These are phyloP conservation scores for Papilio gigon DNA, from an alignment of 2,888 invertebrate genomes.

Conservation along the genomic window DNA sequence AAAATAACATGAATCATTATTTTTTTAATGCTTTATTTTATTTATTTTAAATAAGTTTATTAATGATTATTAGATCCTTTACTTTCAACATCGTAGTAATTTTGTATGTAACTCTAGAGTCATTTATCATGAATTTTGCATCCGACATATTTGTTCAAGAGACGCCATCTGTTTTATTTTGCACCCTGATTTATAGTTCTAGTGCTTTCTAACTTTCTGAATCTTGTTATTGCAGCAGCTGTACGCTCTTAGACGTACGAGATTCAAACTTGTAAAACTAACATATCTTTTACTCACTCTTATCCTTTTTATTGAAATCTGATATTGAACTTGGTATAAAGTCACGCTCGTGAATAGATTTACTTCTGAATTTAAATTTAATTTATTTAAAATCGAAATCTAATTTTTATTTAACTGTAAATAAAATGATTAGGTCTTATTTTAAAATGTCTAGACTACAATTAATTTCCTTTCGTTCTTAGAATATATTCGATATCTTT, in stretches of 20 bases:
- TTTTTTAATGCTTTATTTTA: too few relatives aligned
- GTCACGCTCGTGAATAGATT: constrained; percentile 37
- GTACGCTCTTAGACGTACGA: constrained; percentile 66
- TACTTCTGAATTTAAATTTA: background rate
- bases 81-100: background rate
- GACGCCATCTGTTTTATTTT: constrained; percentile 34
- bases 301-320: constrained; percentile 17
- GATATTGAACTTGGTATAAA: constrained; percentile 70
- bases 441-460: too few relatives aligned
- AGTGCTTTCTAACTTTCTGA: constrained; percentile 76
- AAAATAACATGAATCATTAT: too few relatives aligned
- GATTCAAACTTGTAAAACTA: constrained; percentile 16
- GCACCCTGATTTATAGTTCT: constrained; percentile 73
- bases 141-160: constrained; percentile 20
- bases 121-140: constrained; percentile 3
- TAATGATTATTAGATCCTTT: too few relatives aligned
- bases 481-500: background rate
- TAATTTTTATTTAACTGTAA: background rate
- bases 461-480: too few relatives aligned
- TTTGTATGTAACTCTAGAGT: background rate
- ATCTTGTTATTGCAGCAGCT: constrained; percentile 77
- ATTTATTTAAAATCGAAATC: background rate
- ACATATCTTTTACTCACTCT: constrained; percentile 25
- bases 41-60: too few relatives aligned
- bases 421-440: too few relatives aligned